Evolutionary conservation across 2,888 invertebrate genomes (phyloP).

Genomic region (Drosophila greeni): DNA sequence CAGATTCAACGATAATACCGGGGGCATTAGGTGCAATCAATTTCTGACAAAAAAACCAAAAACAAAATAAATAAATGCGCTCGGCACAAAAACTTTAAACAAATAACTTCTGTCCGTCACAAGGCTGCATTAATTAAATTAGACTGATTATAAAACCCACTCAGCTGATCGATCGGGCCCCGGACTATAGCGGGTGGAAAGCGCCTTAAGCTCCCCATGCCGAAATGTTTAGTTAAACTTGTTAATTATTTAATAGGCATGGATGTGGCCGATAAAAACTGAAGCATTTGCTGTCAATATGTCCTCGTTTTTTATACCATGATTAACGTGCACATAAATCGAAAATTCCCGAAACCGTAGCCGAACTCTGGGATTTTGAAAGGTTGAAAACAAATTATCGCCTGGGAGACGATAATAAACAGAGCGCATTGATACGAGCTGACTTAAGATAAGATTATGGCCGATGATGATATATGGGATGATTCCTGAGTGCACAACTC

Average conservation of each 20-base stretch:
- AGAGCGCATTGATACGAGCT: constrained; percentile 11
- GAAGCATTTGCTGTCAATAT: constrained; percentile 34
- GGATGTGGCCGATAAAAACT: constrained; percentile 55
- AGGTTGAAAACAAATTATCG: constrained; percentile 35
- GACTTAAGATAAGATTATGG: constrained; percentile 39
- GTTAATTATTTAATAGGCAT: constrained; percentile 67
- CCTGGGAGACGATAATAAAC: constrained; percentile 22
- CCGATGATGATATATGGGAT: constrained; percentile 30
- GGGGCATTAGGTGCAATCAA: constrained; percentile 44
- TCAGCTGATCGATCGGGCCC: constrained; percentile 63
- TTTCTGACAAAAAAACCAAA: constrained; percentile 24
- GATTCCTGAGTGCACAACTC: not conserved
- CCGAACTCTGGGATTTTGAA: constrained; percentile 7
- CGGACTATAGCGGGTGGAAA: constrained; percentile 41
- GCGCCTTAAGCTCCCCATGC: constrained; percentile 24
- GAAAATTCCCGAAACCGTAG: constrained; percentile 3
- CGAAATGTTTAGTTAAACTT: constrained; percentile 54
- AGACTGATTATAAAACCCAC: constrained; percentile 59
- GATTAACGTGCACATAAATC: constrained; percentile 34
- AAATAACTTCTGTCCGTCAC: constrained; percentile 60
- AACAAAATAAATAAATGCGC: constrained; percentile 43
- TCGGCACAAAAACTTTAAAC: constrained; percentile 39
- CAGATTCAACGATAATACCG: constrained; percentile 46
- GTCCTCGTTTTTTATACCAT: constrained; percentile 16
- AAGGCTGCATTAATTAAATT: constrained; percentile 65